Base-by-base conservation (phyloP, 2,888 invertebrate species). In the Phyllotreta cruciferae region DNA sequence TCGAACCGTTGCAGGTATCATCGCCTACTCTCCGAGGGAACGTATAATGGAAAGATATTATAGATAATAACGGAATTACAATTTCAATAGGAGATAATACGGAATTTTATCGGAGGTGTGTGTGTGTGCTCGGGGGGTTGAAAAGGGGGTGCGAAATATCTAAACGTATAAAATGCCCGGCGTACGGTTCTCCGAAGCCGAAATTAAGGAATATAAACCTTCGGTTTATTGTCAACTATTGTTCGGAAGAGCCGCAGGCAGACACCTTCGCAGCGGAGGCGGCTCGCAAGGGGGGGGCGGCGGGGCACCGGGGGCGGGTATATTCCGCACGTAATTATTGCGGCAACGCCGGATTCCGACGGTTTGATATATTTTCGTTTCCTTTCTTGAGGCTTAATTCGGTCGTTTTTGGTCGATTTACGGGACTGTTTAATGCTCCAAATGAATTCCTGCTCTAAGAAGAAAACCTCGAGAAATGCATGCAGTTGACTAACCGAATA, bases 331-430 rank as follows among this genome's bases (percentile, higher is more conserved):
- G 52, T 60, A 60, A 60, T 60, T 60, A 60, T 60, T 60, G 44
- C 44, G 44, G 52, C 14, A 53, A 60, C 52, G 44, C 37, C 52
- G 38, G 24, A 52, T 52, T 60, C 60, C 60, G 60, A 52, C 53
- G 52, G 52, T 60, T 52, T 60, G 60, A 60, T 60, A 60, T 60
- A 60, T 60, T 60, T 60, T 42, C 60, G 42, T 60, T 60, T 60
- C 60, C 60, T 60, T 53, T 60, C 60, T 60, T 42, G 60, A 13
- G 60, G 60, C 52, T 52, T 37, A 60, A 60, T 60, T 42, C 53
- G 13, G 35, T 10, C 53, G 60, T 37, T 44, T 44, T 60, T 52
- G 50, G 14, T 44, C 34, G 13, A 44, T 60, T 52, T 44, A 10
- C 34, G 50, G 38, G 41, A 38, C 39, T 39, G 50, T 58, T 24